Evolutionary conservation across 2,888 invertebrate species (phyloP), one percentile per base, ranked within the genome.

Genomic region (Junonia oenone): DNA sequence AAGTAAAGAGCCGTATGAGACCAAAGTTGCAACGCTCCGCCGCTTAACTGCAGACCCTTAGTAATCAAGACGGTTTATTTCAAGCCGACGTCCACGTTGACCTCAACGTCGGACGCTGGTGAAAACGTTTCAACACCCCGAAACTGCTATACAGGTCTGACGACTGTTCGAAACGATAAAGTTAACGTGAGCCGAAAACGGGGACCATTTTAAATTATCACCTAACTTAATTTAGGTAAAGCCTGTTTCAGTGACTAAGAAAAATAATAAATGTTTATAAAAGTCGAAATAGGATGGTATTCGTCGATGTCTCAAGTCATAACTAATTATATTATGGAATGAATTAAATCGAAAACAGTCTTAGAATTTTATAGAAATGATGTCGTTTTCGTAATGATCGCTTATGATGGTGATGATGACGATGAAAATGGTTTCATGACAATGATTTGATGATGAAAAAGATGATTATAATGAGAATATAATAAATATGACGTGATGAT

Each of bases 221-320:
- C 8, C 47, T 47, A 47, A 35, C 37, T 53, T 56, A 55, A 50
- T 65, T 57, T n/a, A 63, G 31, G n/a, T 61, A 62, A 71, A 81
- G 81, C 84, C 84, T 83, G 85, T 81, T 83, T 81, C 84, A 83
- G 83, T 81, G 81, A 72, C 65, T 62, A 68, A 49, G n/a, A 29
- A 15, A 19, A 47, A 5, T 6, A 47, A 29, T n/a, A 19, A 47
- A 5, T 6, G 43, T 17, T 19, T 6, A 45, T 6, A 13, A 51
- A 26, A 17, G n/a, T 26, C 43, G 19, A 33, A 5, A 26, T 33
- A 31, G 26, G n/a, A 15, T 45, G 33, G 33, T 15, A 26, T 33
- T 33, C 26, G 17, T 17, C 19, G 45, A 35, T 37, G 35, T 45
- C 14, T 33, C 13, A 11, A 8, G 22, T 13, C 9, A 15, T n/a